Evolutionary conservation across 1,140 invertebrate species (phyloP).

Genomic region (Paraescarpia echinospica): DNA sequence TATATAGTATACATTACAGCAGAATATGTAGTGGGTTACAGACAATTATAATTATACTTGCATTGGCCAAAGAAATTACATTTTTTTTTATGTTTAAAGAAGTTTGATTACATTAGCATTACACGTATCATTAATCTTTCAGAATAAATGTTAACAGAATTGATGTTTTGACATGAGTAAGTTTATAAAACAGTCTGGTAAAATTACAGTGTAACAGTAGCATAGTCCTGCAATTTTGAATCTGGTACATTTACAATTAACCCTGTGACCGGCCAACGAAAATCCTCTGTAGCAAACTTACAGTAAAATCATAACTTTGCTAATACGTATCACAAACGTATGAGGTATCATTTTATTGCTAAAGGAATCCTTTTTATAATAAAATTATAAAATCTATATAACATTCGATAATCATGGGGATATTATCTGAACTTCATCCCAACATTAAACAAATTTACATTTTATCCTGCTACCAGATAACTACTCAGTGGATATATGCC

Average conservation of each 20-base stretch:
- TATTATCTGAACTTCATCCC: too few relatives aligned
- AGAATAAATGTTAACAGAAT: not conserved
- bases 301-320: too few relatives aligned
- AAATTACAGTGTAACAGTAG: not conserved
- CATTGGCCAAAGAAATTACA: not conserved
- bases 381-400: too few relatives aligned
- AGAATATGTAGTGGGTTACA: not conserved
- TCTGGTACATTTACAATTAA: not conserved
- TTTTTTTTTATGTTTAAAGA: not conserved
- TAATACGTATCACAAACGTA: too few relatives aligned
- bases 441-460: too few relatives aligned
- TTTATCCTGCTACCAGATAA: too few relatives aligned
- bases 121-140: not conserved
- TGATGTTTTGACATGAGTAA: not conserved
- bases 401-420: too few relatives aligned
- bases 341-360: too few relatives aligned
- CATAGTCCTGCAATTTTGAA: not conserved
- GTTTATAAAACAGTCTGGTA: not conserved
- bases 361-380: too few relatives aligned
- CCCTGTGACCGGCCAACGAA: too few relatives aligned
- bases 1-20: not conserved
- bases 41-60: not conserved
- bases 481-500: too few relatives aligned
- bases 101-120: not conserved
- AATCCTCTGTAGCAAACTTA: too few relatives aligned